Evolutionary conservation across 2,888 invertebrate genomes (phyloP).

Genomic region (Cartodere bifasciata): DNA sequence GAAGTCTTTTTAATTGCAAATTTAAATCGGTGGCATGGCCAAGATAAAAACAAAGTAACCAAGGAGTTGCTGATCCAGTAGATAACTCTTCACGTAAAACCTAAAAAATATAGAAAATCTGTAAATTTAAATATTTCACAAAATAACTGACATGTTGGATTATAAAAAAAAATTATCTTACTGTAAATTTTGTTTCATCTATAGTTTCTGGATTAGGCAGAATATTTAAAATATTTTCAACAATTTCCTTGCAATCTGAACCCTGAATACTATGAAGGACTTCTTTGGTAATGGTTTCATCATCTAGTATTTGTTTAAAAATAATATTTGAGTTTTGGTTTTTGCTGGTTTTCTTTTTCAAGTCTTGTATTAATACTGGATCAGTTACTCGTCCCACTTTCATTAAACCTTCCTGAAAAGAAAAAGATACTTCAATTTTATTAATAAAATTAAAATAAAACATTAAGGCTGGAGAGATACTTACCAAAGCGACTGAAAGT

Average conservation of each 20-base stretch:
- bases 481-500: slow-evolving; percentile 62
- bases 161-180: slow-evolving; percentile 29
- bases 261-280: slow-evolving; percentile 25
- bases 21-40: slow-evolving; percentile 39
- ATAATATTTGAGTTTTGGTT: slow-evolving; percentile 21
- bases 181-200: slow-evolving; percentile 45
- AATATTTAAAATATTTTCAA: slow-evolving; percentile 43
- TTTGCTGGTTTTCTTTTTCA: slow-evolving; percentile 23
- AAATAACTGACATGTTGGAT: no score
- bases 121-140: slow-evolving; percentile 1
- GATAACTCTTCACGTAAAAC: slow-evolving; percentile 19
- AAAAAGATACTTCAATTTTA: slow-evolving; percentile 1
- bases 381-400: slow-evolving; percentile 38
- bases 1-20: slow-evolving; percentile 48
- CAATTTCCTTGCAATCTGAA: slow-evolving; percentile 41
- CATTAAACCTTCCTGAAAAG: slow-evolving; percentile 36
- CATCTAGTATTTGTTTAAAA: slow-evolving; percentile 27
- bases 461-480: slow-evolving; percentile 19
- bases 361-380: slow-evolving; percentile 36
- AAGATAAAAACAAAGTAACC: slow-evolving; percentile 44
- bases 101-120: slow-evolving; percentile 12
- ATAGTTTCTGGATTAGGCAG: slow-evolving; percentile 49
- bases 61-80: slow-evolving; percentile 32
- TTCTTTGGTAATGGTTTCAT: slow-evolving; percentile 17
- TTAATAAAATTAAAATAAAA: slow-evolving; percentile 8